Conservation (phyloP, 2,797 vertebrate genomes). For the Crocidura indochinensis region DNA sequence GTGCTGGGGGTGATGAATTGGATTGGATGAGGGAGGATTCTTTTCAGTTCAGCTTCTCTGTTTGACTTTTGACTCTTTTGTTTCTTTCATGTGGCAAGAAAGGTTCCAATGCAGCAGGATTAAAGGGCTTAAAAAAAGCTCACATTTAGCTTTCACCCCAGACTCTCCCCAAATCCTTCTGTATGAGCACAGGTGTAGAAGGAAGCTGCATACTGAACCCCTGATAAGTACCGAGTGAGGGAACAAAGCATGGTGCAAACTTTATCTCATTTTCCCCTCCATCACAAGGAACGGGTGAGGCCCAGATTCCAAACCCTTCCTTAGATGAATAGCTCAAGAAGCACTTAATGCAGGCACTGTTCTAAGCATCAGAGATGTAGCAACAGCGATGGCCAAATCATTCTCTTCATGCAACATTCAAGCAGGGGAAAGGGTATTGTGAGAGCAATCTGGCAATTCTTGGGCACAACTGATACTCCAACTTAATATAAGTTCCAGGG, state of each 20-base stretch:
- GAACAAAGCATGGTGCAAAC: not conserved
- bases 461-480: not conserved
- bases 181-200: not conserved
- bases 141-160: not conserved
- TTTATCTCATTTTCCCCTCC: not conserved
- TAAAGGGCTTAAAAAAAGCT: not conserved
- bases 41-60: conserved; percentile 26
- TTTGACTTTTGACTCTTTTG: not conserved
- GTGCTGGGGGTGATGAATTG: no score
- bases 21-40: not conserved
- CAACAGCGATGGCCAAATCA: not conserved
- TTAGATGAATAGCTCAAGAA: not conserved
- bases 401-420: not conserved
- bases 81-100: conserved; percentile 14
- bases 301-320: not conserved
- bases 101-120: not conserved
- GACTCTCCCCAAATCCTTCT: not conserved
- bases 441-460: not conserved
- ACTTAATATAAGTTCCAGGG: not conserved
- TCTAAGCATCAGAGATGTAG: not conserved
- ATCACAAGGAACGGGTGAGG: not conserved
- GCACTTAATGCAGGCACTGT: fast-evolving
- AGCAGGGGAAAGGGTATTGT: no score
- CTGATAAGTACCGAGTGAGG: not conserved
- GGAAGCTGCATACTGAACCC: not conserved